A percentile compares a stretch with the other conserved stretches of the same genome.
Evolutionary conservation across 2,888 invertebrate genomes (phyloP).

Genomic region (Mechanitis mazaeus): DNA sequence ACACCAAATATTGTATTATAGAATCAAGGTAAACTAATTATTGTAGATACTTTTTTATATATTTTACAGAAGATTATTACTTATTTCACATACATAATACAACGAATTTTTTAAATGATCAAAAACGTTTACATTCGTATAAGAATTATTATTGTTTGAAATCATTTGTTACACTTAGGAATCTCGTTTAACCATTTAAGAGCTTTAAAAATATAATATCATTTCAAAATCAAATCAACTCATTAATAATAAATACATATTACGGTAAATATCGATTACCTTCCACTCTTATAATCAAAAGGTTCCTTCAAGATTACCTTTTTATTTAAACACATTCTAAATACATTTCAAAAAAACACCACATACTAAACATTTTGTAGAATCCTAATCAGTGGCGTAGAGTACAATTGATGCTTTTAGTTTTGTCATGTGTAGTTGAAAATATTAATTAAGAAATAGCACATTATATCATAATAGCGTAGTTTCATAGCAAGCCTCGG

Average conservation of each 20-base stretch:
- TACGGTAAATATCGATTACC: not conserved
- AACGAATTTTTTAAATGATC: no score
- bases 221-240: no score
- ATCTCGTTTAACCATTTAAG: no score
- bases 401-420: slow-evolving; percentile 5
- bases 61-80: not conserved
- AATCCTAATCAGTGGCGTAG: not conserved
- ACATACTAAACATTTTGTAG: not conserved
- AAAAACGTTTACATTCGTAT: no score
- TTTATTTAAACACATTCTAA: slow-evolving; percentile 1
- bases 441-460: not conserved
- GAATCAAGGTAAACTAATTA: no score
- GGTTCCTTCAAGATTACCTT: slow-evolving; percentile 30
- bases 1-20: no score
- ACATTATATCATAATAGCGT: slow-evolving; percentile 9
- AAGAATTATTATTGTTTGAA: no score
- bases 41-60: not conserved
- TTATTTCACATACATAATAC: no score
- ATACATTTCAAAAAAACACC: not conserved
- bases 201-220: no score
- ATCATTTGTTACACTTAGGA: no score
- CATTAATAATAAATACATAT: no score
- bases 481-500: slow-evolving; percentile 39
- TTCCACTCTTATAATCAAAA: slow-evolving; percentile 1
- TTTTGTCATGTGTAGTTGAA: not conserved